A percentile compares a stretch with the other conserved stretches of the same genome.
phyloP scores from a whole-genome alignment of 2,797 vertebrate genomes.

The Sciurus vulgaris region DNA sequence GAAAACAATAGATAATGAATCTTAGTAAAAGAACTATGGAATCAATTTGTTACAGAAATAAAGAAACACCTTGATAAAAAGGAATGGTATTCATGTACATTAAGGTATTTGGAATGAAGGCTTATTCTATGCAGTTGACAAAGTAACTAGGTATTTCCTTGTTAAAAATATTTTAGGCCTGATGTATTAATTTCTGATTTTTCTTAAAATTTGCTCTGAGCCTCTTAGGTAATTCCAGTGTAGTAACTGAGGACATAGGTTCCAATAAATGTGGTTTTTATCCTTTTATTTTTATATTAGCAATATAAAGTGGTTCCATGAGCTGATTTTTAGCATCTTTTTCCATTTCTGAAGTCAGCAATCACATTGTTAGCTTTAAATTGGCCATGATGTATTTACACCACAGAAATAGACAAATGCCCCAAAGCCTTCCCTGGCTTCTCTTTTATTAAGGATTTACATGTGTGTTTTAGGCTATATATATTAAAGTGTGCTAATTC shows the following conservation, averaged over 20 bases:
- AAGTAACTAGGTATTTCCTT: neutral
- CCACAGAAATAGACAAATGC: neutral
- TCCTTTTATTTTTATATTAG: neutral
- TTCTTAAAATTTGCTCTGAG: neutral
- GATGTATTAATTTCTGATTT: neutral
- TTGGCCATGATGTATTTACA: neutral
- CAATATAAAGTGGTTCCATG: accelerated
- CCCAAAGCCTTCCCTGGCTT: neutral
- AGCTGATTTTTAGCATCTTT: neutral
- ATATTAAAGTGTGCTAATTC: neutral
- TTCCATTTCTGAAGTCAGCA: neutral
- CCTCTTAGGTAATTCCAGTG: neutral
- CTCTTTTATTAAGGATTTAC: neutral
- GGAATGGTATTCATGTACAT: neutral
- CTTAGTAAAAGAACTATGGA: neutral
- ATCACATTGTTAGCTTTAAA: neutral
- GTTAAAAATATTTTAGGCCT: neutral
- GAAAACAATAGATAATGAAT: neutral
- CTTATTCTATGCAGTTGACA: neutral
- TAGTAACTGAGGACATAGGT: neutral
- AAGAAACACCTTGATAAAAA: neutral
- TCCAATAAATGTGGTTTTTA: neutral
- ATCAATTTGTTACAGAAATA: neutral
- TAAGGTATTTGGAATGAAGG: neutral
- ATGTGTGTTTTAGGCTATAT: neutral